These are phyloP conservation scores for Chorisops tibialis DNA, from an alignment of 2,888 invertebrate species.

Conservation along the genomic window DNA sequence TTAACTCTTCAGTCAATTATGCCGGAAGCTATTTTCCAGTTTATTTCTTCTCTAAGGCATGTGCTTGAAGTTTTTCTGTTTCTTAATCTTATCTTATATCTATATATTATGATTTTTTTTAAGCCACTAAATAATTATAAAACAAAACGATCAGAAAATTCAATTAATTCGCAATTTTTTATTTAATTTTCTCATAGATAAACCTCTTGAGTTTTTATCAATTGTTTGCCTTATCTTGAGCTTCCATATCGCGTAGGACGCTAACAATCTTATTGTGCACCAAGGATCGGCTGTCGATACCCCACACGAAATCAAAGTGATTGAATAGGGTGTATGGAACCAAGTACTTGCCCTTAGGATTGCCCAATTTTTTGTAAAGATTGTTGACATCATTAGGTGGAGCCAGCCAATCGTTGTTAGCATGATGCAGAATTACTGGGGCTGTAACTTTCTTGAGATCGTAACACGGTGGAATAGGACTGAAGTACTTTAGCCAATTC, in stretches of 20 bases:
- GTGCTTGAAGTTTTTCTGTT: too few relatives aligned
- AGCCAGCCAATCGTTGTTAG: constrained; percentile 57
- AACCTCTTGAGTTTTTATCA: too few relatives aligned
- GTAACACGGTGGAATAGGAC: constrained; percentile 50
- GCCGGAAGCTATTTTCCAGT: too few relatives aligned
- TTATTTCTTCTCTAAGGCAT: too few relatives aligned
- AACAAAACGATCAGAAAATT: too few relatives aligned
- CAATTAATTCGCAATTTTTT: too few relatives aligned
- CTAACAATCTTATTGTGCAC: constrained; percentile 54
- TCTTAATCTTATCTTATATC: too few relatives aligned
- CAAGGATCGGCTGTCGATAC: constrained; percentile 54
- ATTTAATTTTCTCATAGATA: too few relatives aligned
- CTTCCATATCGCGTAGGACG: constrained; percentile 32
- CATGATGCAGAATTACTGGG: constrained; percentile 53
- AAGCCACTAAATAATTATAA: too few relatives aligned
- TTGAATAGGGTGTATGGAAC: constrained; percentile 57
- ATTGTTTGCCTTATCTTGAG: constrained; percentile 26
- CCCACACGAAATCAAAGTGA: constrained; percentile 67
- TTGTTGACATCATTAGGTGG: constrained; percentile 51
- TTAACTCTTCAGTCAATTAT: too few relatives aligned
- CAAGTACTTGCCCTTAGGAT: constrained; percentile 53
- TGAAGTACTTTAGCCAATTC: constrained; percentile 53
- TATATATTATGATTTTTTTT: too few relatives aligned
- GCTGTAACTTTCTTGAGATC: constrained; percentile 48
- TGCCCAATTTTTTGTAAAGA: constrained; percentile 48